These are phyloP conservation scores for Miltochrista miniata DNA, from an alignment of 2,888 invertebrate genomes.

Conservation along the genomic window DNA sequence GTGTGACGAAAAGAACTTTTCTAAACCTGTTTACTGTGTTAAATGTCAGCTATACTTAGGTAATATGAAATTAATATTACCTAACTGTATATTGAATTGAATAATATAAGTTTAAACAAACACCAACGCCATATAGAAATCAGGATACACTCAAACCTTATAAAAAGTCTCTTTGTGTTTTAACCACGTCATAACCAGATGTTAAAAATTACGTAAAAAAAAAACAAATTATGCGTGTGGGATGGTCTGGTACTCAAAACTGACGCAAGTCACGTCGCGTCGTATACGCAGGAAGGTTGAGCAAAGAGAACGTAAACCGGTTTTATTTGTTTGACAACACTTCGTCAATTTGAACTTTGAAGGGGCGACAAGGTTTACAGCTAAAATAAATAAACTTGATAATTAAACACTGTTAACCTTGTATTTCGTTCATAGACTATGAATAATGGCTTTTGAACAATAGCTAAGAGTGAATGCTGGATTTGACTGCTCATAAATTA, in stretches of 20 bases:
- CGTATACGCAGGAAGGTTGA: conserved; percentile 28
- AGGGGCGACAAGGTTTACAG: conserved; percentile 21
- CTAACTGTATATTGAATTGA: no score
- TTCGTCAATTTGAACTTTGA: conserved; percentile 2
- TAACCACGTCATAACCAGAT: background rate
- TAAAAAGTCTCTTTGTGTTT: background rate
- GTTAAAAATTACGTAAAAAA: conserved; percentile 2
- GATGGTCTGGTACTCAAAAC: conserved; percentile 6
- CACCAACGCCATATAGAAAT: no score
- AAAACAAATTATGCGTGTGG: conserved; percentile 11
- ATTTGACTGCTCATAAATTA: no score
- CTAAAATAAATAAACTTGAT: background rate
- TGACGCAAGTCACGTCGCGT: conserved; percentile 15
- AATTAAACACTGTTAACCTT: background rate
- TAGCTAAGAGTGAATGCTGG: no score
- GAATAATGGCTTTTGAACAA: no score
- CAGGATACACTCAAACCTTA: no score
- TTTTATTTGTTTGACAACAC: conserved; percentile 25
- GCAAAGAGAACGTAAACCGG: conserved; percentile 34
- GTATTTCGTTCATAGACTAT: no score
- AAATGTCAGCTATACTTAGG: no score
- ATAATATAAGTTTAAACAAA: no score
- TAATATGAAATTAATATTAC: no score
- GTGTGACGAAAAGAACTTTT: no score
- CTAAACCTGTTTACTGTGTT: no score